Conservation (phyloP, 2,888 invertebrate genomes). For the Macrophya alboannulata region DNA sequence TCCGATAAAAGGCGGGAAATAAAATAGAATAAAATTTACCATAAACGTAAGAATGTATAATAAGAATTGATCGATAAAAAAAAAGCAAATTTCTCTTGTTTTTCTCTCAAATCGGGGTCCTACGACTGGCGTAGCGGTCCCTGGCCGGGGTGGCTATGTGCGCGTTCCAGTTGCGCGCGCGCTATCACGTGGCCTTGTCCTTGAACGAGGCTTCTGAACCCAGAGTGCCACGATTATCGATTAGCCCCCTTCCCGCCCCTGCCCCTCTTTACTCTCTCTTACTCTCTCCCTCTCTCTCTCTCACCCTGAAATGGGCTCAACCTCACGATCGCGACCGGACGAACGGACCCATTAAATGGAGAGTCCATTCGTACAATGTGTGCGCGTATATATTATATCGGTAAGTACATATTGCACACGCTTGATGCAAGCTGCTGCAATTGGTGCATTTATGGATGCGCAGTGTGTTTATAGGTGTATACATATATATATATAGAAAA, state of each 20-base stretch:
- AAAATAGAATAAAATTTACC: background rate
- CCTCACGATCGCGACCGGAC: slow-evolving; percentile 30
- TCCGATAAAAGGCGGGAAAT: background rate
- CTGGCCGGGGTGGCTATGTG: slow-evolving; percentile 75
- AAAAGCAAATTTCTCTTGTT: background rate
- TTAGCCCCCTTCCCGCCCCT: slow-evolving; percentile 79
- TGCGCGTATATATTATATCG: background rate
- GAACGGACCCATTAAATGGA: slow-evolving; percentile 38
- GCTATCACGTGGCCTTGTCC: slow-evolving; percentile 84
- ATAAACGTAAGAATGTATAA: background rate
- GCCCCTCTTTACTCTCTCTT: slow-evolving; percentile 73
- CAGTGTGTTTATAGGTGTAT: background rate
- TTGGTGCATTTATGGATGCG: background rate
- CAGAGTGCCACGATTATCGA: slow-evolving; percentile 78
- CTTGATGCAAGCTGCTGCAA: background rate
- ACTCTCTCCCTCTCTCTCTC: slow-evolving; percentile 66
- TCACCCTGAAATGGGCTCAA: slow-evolving; percentile 53
- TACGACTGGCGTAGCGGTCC: slow-evolving; percentile 57
- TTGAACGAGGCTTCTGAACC: slow-evolving; percentile 81
- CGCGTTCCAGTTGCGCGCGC: slow-evolving; percentile 77
- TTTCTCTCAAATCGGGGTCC: slow-evolving; percentile 55
- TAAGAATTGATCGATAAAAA: background rate
- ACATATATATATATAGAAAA: background rate
- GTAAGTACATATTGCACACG: background rate
- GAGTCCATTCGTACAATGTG: slow-evolving; percentile 5